Percentiles rank a stretch among this genome's conserved stretches.
Conservation (phyloP, 2,888 invertebrate species). For the Pyrocoelia pectoralis region DNA sequence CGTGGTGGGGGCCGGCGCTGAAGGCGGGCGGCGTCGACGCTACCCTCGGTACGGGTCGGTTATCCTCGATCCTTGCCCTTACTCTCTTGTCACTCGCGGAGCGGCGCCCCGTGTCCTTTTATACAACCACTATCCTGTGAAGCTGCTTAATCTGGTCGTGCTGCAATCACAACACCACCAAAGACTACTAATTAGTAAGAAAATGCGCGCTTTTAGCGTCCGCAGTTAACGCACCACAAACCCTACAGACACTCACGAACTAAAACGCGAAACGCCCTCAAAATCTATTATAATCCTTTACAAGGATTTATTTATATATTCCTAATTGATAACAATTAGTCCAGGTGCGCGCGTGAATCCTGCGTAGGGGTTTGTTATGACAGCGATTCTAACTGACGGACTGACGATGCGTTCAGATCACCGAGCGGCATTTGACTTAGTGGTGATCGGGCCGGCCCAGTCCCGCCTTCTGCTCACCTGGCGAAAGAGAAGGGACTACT, state of each 20-base stretch:
- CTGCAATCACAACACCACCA: conserved; percentile 40
- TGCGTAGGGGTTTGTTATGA: conserved; percentile 48
- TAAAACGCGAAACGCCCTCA: background rate
- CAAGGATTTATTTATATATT: too few relatives aligned
- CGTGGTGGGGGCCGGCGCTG: conserved; percentile 55
- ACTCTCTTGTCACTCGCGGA: conserved; percentile 42
- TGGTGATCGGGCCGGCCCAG: conserved; percentile 58
- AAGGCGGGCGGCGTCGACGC: conserved; percentile 57
- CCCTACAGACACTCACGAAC: conserved; percentile 17
- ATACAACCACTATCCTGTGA: conserved; percentile 32
- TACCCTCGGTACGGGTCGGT: conserved; percentile 57
- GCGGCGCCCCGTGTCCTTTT: conserved; percentile 43
- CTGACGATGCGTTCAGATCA: conserved; percentile 51
- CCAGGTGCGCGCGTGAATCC: conserved; percentile 23
- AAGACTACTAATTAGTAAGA: conserved; percentile 33
- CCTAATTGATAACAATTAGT: background rate
- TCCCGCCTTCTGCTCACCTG: conserved; percentile 59
- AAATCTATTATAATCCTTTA: too few relatives aligned
- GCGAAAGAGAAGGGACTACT: conserved; percentile 53
- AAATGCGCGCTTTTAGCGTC: conserved; percentile 23
- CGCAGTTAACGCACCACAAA: conserved; percentile 26
- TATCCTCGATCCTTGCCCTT: conserved; percentile 46
- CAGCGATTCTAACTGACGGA: conserved; percentile 43
- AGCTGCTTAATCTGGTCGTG: conserved; percentile 37
- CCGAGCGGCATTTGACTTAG: conserved; percentile 59